Conservation (phyloP, 2,113 vertebrate species). For the Prionailurus bengalensis region DNA sequence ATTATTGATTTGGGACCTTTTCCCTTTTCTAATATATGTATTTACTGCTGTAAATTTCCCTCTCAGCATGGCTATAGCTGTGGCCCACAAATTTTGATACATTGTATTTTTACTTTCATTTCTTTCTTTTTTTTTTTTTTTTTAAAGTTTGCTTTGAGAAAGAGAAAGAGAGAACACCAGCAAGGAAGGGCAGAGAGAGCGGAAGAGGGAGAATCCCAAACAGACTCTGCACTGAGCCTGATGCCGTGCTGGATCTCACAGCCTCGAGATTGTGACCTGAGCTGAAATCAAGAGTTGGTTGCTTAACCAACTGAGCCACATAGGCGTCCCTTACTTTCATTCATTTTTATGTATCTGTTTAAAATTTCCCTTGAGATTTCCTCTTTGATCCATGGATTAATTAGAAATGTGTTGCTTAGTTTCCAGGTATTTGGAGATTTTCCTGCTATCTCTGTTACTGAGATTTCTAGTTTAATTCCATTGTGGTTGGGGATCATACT, state of each 20-base stretch:
- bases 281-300: no score
- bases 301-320: no score
- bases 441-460: background rate
- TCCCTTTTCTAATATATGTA: background rate
- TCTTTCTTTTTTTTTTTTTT: no score
- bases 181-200: no score
- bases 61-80: background rate
- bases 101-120: background rate
- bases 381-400: background rate
- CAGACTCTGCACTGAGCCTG: no score
- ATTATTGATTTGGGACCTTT: background rate
- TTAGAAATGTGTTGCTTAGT: conserved; percentile 34
- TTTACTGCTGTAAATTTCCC: conserved; percentile 32
- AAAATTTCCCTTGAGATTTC: background rate
- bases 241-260: no score
- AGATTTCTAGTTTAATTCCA: conserved; percentile 40
- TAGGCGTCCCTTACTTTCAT: background rate
- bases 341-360: background rate
- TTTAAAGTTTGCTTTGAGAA: no score
- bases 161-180: no score
- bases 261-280: no score
- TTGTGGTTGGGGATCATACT: background rate
- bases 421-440: conserved; percentile 31
- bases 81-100: background rate
- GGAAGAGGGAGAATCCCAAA: no score